Base-by-base conservation (phyloP, 1,140 invertebrate genomes). In the Macrosteles quadrilineatus region DNA sequence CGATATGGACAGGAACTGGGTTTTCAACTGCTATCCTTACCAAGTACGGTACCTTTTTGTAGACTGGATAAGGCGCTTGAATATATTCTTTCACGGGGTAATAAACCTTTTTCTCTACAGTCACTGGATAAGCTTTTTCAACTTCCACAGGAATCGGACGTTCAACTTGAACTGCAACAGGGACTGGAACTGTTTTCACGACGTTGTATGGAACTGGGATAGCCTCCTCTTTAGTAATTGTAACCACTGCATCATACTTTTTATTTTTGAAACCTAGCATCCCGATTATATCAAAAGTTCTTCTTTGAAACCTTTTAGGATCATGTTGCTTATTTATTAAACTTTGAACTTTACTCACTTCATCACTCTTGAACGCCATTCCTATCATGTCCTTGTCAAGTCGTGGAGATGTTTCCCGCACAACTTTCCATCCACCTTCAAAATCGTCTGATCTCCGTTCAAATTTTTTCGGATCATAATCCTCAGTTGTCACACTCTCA, bases 21-120 rank as follows among this genome's bases (percentile, higher is more conserved):
- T 83, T 81, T 1, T 82, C 83, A 19, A 87, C 78, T 72, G 83
- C 78, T 73, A 85, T 80, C 77, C 85, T 82, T 32, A 91, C 87
- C n/a, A 86, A 86, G 82, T 90, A 90, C 55, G 88, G 88, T 73
- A 92, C 88, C 79, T 90, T 90, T 81, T 91, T 91, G 9, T 77
- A 75, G 6, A 81, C 79, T 29, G 83, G 82, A 47, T 83, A 83
- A 2, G 83, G 83, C 73, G 80, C 81, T 0, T 77, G 73, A n/a
- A 84, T 75, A 25, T 85, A 83, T 78, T 90, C 90, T 75, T 91
- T 89, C 0, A 91, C 88, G 30, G 88, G 87, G 64, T 87, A 86
- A 0, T 89, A 89, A 0, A 75, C 68, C 75, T 67, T 64, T 32
- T 77, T 77, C 55, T 74, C 74, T 23, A 77, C 74, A 43, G 75